Evolutionary conservation across 2,797 vertebrate species (phyloP), one percentile per base, ranked within the genome.

Genomic region (Gymnocypris eckloni): DNA sequence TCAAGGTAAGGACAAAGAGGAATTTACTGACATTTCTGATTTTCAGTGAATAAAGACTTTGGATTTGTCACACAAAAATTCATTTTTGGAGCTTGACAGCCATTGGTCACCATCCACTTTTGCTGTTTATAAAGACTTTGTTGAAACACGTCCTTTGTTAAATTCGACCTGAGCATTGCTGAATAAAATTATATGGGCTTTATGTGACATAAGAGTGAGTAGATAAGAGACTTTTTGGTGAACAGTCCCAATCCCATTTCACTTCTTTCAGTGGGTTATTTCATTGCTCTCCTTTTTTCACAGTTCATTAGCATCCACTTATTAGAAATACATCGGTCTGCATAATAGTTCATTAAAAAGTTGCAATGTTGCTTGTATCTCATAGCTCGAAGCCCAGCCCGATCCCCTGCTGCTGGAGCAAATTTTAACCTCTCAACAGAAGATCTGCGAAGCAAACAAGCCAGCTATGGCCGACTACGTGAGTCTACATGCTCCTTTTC

Each of bases 371-470:
- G 5, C 81, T 45, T 76, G 61, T 86, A 33, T 59, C 33, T 37
- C 13, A 15, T n/a, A 96, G 95, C 85, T 88, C 91, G 92, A 88
- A 96, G 92, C 79, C 96, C 89, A 0, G 91, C 86, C 88, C 95
- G 90, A 89, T 94, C 86, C 84, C 94, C 90, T 0, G 90, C 84
- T 0, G 0, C 91, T 0, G 90, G 93, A 0, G 78, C 95, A 1
- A 94, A 93, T 88, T 95, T 96, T 61, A 97, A 96, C 91, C 95
- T 93, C 86, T 99, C 98, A 87, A 97, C 96, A 0, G 98, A 99
- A 89, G 98, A 99, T 90, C 95, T 99, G 85, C 88, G 93, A 81
- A 89, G 95, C 89, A 96, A 96, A 72, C 97, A 97, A 2, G 86
- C 91, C 25, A 96, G 87, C 92, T 99, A 98, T 0, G 97, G 98